These are phyloP conservation scores for Cremastinae sp. DNA, from an alignment of 2,888 invertebrate genomes.

Conservation along the genomic window DNA sequence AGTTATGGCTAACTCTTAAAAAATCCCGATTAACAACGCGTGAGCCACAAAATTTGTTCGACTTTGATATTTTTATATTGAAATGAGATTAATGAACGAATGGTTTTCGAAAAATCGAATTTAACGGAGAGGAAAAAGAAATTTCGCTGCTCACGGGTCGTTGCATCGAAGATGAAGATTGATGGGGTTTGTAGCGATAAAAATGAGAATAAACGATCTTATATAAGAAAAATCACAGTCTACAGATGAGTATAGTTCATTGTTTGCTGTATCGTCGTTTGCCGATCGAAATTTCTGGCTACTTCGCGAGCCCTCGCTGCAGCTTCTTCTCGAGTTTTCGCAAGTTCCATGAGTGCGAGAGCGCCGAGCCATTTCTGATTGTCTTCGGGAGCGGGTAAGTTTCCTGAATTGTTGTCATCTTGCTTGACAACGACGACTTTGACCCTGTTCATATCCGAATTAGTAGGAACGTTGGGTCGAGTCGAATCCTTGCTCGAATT, in stretches of 20 bases:
- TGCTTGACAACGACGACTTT: slow-evolving; percentile 75
- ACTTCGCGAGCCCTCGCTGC: slow-evolving; percentile 67
- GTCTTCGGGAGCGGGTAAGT: slow-evolving; percentile 75
- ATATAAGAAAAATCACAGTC: slow-evolving; percentile 75
- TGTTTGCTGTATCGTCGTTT: slow-evolving; percentile 62
- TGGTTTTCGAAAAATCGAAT: neutral
- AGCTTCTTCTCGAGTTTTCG: slow-evolving; percentile 78
- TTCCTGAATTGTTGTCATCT: slow-evolving; percentile 67
- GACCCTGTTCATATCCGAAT: slow-evolving; percentile 60
- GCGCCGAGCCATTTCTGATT: slow-evolving; percentile 83
- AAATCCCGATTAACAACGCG: neutral
- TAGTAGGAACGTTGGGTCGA: slow-evolving; percentile 36
- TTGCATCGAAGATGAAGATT: neutral
- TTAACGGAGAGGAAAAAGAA: neutral
- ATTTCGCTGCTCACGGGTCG: neutral
- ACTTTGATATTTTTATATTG: too few species aligned
- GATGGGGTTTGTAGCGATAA: neutral
- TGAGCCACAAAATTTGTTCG: too few species aligned
- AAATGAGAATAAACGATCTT: slow-evolving; percentile 4
- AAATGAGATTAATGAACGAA: too few species aligned
- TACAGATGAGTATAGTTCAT: slow-evolving; percentile 75
- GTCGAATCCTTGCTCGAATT: slow-evolving; percentile 52
- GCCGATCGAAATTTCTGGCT: slow-evolving; percentile 66
- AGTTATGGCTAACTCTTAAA: slow-evolving; percentile 42
- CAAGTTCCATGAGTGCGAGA: slow-evolving; percentile 84